Conservation (phyloP, 2,888 invertebrate genomes). For the Mystacides longicornis region DNA sequence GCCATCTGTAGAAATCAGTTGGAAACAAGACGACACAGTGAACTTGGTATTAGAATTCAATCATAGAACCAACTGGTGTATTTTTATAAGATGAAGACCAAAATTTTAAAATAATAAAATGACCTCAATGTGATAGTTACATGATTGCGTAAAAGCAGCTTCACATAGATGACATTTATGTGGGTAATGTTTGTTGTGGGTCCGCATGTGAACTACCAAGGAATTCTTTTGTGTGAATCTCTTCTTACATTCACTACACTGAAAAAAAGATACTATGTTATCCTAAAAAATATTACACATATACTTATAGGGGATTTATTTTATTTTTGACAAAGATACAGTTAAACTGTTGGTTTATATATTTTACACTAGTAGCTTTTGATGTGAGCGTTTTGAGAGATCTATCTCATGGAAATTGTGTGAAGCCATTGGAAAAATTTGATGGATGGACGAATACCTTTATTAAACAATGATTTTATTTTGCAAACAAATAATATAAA, state of each 20-base stretch:
- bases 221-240: constrained; percentile 17
- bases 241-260: constrained; percentile 11
- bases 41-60: too few relatives aligned
- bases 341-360: background rate
- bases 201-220: constrained; percentile 9
- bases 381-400: too few relatives aligned
- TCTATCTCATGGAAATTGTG: too few relatives aligned
- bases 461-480: background rate
- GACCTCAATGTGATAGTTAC: too few relatives aligned
- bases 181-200: constrained; percentile 8
- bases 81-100: too few relatives aligned
- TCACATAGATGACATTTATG: constrained; percentile 12
- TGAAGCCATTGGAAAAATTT: too few relatives aligned
- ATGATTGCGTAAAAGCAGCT: constrained; percentile 9
- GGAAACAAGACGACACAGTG: background rate
- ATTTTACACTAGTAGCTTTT: background rate
- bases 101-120: too few relatives aligned
- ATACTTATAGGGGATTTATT: background rate
- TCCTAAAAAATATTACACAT: background rate
- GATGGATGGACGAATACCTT: too few relatives aligned
- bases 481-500: background rate
- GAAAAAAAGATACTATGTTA: constrained; percentile 1
- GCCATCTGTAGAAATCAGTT: too few relatives aligned
- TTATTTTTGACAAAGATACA: background rate
- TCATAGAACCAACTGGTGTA: too few relatives aligned